Conservation (phyloP, 2,888 invertebrate genomes). For the Tiphia femorata region DNA sequence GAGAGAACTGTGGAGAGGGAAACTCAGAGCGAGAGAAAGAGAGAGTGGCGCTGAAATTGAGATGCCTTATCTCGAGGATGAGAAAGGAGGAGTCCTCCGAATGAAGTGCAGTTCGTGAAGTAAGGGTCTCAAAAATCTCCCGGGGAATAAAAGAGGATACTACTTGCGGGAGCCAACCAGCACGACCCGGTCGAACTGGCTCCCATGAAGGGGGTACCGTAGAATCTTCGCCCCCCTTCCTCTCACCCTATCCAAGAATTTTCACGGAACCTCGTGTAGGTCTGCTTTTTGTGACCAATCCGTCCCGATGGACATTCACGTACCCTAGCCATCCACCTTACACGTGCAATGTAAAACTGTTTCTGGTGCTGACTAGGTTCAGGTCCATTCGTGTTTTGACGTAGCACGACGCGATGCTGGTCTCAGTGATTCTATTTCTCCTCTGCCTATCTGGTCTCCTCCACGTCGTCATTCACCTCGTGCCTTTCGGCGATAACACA, state of each 20-base stretch:
- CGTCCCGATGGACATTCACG: too few species aligned
- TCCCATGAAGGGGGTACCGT: too few species aligned
- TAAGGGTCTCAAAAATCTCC: constrained; percentile 52
- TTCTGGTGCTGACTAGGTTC: too few species aligned
- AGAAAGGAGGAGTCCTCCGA: constrained; percentile 49
- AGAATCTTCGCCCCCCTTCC: constrained; percentile 7
- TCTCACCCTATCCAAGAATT: neutral
- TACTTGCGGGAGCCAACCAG: constrained; percentile 39
- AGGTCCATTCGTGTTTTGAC: too few species aligned
- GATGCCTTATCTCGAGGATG: constrained; percentile 60
- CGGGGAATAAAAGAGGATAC: constrained; percentile 53
- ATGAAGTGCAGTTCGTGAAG: constrained; percentile 46
- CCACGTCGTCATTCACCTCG: too few species aligned
- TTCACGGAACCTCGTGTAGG: constrained; percentile 4
- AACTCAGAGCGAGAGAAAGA: constrained; percentile 1
- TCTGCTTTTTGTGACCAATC: constrained; percentile 13
- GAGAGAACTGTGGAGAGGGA: neutral
- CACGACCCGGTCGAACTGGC: too few species aligned
- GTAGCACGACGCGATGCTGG: too few species aligned
- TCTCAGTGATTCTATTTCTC: too few species aligned
- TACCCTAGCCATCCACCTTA: too few species aligned
- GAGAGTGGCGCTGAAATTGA: constrained; percentile 53
- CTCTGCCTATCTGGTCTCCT: too few species aligned
- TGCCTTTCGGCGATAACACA: too few species aligned
- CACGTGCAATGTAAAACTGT: too few species aligned